Base-by-base conservation (phyloP, 2,113 vertebrate genomes). In the Thermophis baileyi region DNA sequence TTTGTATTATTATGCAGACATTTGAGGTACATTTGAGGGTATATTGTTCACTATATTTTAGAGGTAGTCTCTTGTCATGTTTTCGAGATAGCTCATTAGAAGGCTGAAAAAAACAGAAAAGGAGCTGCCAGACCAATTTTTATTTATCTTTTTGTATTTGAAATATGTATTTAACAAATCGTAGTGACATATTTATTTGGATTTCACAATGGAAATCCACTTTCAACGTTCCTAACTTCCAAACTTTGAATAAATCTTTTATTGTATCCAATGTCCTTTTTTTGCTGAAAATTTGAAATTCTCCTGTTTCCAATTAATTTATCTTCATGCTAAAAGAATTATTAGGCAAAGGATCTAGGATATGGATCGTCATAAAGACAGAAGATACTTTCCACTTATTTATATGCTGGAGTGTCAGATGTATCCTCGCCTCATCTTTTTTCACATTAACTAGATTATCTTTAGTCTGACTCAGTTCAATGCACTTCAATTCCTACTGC, bases 1-100 rank as follows among this genome's bases (percentile, higher is more conserved):
- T 40, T 97, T 46, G 85, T 92, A 94, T 93, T 91, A 44, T 89
- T 95, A 95, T 40, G 89, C 63, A 96, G 90, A 54, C 94, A 93
- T 93, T 44, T 95, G 24, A 50, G 94, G 95, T 74, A 89, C 93
- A 40, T 63, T 30, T 30, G 14, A 53, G 1, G 1, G 1, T 91
- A 95, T 50, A 92, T 91, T 55, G 6, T 35, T 93, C 50, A 88
- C 47, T 49, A 24, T 40, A 90, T 89, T 93, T 85, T 93, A 18
- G 81, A 93, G 86, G 5, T 49, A 40, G 55, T 47, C 44, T 50
- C 22, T 16, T n/a, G 24, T 74, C 74, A 30, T 60, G n/a, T 44
- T 53, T 92, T 88, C 24, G 16, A 74, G 24, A n/a, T 46, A 35
- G 8, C 2, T 46, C 10, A 87, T 87, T 49, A 49, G 46, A 85